A percentile compares a stretch with the other conserved stretches of the same genome.
These are phyloP conservation scores for Alethe castanea DNA, from an alignment of 2,113 vertebrate species.

Conservation along the genomic window DNA sequence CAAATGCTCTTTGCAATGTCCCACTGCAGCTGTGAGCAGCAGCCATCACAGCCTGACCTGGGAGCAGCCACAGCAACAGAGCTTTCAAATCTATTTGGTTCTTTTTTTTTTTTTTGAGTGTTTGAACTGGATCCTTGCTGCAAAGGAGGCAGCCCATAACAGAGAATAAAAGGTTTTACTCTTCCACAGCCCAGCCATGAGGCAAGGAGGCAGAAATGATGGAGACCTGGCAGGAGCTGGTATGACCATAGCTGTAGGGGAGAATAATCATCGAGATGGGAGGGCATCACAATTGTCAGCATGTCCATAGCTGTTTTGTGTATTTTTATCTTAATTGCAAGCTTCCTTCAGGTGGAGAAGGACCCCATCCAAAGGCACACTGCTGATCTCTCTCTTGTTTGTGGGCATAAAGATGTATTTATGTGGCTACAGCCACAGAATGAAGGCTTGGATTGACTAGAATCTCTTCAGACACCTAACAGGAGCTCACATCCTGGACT, in stretches of 20 bases:
- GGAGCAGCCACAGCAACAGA: neutral
- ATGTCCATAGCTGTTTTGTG: neutral
- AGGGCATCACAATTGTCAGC: neutral
- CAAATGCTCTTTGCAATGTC: neutral
- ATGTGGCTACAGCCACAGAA: neutral
- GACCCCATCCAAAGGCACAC: neutral
- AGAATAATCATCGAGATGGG: neutral
- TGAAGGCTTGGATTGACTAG: neutral
- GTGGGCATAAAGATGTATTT: neutral
- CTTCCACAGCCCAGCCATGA: neutral
- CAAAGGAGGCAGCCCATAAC: neutral
- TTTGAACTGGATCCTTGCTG: neutral
- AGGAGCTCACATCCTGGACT: neutral
- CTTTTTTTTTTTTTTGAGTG: neutral
- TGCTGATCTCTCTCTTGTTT: neutral
- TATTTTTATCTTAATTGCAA: neutral
- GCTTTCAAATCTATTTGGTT: neutral
- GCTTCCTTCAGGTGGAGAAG: neutral
- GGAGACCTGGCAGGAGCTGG: neutral
- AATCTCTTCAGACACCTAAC: neutral
- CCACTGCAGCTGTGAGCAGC: neutral
- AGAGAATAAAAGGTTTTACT: neutral
- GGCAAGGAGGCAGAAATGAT: neutral
- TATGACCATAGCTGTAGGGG: neutral
- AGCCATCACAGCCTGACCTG: neutral